These are phyloP conservation scores for Rhimphoctona megacephalus DNA, from an alignment of 2,888 invertebrate genomes.

Conservation along the genomic window DNA sequence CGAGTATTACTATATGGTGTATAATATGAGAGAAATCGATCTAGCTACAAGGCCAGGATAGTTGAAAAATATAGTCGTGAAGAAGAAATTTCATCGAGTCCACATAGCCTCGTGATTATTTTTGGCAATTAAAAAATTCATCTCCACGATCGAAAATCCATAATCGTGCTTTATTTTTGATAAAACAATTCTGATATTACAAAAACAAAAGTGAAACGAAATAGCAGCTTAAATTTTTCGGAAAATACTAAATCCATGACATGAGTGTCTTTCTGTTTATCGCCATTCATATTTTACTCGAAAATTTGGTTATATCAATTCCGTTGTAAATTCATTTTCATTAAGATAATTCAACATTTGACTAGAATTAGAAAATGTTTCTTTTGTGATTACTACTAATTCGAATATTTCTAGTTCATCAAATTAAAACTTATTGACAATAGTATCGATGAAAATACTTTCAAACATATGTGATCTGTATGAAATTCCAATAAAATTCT, in stretches of 20 bases:
- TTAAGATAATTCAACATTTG: not conserved
- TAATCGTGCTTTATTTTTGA: no score
- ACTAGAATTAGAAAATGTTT: not conserved
- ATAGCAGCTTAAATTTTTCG: not conserved
- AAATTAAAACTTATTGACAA: not conserved
- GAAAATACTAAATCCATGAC: no score
- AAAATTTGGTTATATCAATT: no score
- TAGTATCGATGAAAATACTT: not conserved
- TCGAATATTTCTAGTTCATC: not conserved
- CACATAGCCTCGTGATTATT: not conserved
- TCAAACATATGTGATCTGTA: not conserved
- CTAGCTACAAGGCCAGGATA: not conserved
- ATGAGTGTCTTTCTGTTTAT: no score
- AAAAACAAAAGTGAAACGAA: not conserved
- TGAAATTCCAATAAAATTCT: not conserved
- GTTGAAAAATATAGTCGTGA: not conserved
- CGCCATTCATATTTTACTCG: no score
- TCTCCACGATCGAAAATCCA: not conserved
- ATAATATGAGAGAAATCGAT: conserved; percentile 53
- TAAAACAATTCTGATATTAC: not conserved
- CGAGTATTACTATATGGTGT: not conserved
- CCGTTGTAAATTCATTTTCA: not conserved
- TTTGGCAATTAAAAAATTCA: not conserved
- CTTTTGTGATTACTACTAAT: not conserved
- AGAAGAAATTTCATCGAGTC: not conserved